A percentile compares a stretch with the other conserved stretches of the same genome.
phyloP scores from a whole-genome alignment of 2,797 vertebrate genomes.

The Cercopithecus diana region DNA sequence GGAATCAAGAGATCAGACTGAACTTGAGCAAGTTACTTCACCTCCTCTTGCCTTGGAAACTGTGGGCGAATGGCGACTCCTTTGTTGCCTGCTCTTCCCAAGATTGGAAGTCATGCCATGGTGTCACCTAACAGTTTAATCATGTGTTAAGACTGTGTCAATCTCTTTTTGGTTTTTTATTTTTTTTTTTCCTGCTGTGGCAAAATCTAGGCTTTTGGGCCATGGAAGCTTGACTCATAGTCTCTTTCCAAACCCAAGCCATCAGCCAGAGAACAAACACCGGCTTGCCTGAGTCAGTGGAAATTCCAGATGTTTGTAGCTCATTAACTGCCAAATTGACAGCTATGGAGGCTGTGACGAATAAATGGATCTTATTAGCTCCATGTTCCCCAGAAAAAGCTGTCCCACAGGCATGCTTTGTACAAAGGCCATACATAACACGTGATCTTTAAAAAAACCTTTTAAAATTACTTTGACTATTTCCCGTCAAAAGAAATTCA shows the following conservation, averaged over 20 bases:
- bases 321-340: neutral
- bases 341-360: neutral
- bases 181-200: neutral
- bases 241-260: neutral
- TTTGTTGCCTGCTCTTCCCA: neutral
- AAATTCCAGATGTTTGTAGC: slow-evolving; percentile 46
- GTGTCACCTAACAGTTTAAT: neutral
- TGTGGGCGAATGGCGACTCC: too few relatives aligned
- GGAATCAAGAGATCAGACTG: neutral
- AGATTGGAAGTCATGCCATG: neutral
- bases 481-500: too few relatives aligned
- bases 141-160: neutral
- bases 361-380: neutral
- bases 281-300: slow-evolving; percentile 7
- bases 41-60: neutral
- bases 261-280: neutral
- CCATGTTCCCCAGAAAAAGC: neutral
- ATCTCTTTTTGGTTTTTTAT: too few relatives aligned
- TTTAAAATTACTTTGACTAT: neutral
- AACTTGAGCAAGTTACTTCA: neutral
- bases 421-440: neutral
- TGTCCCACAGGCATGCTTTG: neutral
- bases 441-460: neutral
- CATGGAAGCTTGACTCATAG: neutral
- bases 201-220: slow-evolving; percentile 2